phyloP scores from a whole-genome alignment of 2,113 vertebrate species.

The Bucco capensis region DNA sequence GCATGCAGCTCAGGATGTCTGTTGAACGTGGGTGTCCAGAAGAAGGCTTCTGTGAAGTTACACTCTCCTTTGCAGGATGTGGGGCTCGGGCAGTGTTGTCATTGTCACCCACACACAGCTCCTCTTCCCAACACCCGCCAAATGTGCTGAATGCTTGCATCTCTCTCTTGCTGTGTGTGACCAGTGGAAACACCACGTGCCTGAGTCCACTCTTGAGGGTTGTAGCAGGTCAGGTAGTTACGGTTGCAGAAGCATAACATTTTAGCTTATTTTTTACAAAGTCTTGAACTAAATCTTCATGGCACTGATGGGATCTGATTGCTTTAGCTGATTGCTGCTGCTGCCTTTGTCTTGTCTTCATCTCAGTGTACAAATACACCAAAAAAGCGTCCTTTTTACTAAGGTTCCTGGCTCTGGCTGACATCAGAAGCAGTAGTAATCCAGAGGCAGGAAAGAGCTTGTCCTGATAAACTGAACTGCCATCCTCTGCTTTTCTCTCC shows the following conservation, averaged over 20 bases:
- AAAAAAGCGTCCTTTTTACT: background rate
- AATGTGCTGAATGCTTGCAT: background rate
- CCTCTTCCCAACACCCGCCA: background rate
- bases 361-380: background rate
- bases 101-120: background rate
- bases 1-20: background rate
- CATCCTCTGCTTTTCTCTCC: background rate
- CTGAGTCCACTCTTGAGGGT: background rate
- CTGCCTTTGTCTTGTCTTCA: background rate
- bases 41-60: background rate
- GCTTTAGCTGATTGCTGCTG: background rate
- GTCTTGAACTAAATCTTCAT: background rate
- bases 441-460: background rate
- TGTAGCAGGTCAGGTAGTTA: background rate
- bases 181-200: background rate
- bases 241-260: background rate
- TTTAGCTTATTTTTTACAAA: background rate
- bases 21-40: conserved; percentile 28
- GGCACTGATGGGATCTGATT: background rate
- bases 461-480: conserved; percentile 18
- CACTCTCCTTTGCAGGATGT: background rate
- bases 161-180: background rate
- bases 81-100: background rate
- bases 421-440: background rate
- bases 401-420: background rate